Evolutionary conservation across 2,113 vertebrate species (phyloP).

Genomic region (Scortum barcoo): DNA sequence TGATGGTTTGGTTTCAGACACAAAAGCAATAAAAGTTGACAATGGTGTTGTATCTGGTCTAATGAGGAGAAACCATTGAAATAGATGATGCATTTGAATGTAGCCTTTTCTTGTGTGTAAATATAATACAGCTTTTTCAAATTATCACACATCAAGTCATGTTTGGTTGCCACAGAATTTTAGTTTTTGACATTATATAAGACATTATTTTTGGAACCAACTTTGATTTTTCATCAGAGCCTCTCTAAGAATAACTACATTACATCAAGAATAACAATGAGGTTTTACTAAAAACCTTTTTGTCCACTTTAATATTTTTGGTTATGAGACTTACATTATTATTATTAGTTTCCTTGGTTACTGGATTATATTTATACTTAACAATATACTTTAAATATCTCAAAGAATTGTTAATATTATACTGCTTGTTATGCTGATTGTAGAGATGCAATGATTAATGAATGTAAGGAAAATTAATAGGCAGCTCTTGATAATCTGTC

Average conservation of each 20-base stretch:
- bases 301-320: no score
- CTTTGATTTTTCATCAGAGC: no score
- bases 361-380: neutral
- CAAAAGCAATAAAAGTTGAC: neutral
- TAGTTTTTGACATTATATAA: neutral
- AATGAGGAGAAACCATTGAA: neutral
- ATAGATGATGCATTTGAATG: neutral
- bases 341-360: neutral
- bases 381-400: no score
- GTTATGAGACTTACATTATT: no score
- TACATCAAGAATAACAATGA: neutral
- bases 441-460: neutral
- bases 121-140: neutral
- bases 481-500: neutral
- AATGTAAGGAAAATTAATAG: accelerated
- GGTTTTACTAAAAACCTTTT: neutral
- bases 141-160: neutral
- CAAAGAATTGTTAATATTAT: neutral
- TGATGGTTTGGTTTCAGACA: slow-evolving; percentile 7
- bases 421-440: neutral
- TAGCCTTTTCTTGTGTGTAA: neutral
- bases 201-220: neutral
- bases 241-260: neutral
- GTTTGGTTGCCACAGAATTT: neutral
- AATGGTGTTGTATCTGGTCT: neutral